These are phyloP conservation scores for Lipotes vexillifer DNA, from an alignment of 2,113 vertebrate species.

Conservation along the genomic window DNA sequence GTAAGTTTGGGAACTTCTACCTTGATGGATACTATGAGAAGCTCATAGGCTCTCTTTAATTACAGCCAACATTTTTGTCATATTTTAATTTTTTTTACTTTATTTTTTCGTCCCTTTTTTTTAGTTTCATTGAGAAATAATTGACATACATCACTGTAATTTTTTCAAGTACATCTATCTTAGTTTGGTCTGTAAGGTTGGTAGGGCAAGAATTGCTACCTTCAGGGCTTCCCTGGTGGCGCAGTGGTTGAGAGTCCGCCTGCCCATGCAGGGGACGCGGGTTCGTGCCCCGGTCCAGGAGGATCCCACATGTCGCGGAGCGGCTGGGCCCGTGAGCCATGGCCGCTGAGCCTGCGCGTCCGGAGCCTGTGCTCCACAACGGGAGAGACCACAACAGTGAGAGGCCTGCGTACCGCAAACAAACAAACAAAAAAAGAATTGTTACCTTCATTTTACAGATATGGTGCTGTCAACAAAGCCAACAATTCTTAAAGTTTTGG, in stretches of 20 bases:
- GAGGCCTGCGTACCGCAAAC: too few relatives aligned
- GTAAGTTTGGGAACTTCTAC: neutral
- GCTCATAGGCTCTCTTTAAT: neutral
- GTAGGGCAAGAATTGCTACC: neutral
- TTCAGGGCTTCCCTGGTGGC: neutral
- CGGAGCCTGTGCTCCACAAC: too few relatives aligned
- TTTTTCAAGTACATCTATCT: neutral
- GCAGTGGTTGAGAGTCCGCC: too few relatives aligned
- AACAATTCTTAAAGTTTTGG: neutral
- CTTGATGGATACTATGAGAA: neutral
- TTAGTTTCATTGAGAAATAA: neutral
- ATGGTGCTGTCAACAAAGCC: neutral
- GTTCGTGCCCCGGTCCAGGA: too few relatives aligned
- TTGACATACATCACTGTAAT: neutral
- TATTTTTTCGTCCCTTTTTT: neutral
- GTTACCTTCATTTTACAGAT: neutral
- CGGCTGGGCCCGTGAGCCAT: too few relatives aligned
- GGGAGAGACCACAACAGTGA: too few relatives aligned
- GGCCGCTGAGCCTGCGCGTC: too few relatives aligned
- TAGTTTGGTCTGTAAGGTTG: neutral
- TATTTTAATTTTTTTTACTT: neutral
- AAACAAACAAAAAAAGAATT: neutral
- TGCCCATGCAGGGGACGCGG: too few relatives aligned
- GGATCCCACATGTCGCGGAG: too few relatives aligned
- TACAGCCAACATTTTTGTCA: neutral